These are phyloP conservation scores for Sycophaga agraensis DNA, from an alignment of 1,140 invertebrate species.

Conservation along the genomic window DNA sequence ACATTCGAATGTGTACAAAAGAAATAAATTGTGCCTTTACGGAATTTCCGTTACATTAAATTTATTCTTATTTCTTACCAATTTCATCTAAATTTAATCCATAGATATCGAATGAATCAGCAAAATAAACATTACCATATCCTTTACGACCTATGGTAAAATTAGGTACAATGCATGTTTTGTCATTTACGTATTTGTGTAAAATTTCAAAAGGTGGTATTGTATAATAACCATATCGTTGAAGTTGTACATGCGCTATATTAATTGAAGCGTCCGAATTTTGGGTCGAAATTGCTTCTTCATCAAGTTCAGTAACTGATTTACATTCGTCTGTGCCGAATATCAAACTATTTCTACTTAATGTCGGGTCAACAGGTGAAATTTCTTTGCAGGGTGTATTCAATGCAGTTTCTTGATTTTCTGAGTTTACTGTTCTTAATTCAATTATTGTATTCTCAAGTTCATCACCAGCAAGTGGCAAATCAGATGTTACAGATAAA, in stretches of 20 bases:
- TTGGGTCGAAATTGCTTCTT: conserved; percentile 31
- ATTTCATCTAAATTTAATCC: conserved; percentile 83
- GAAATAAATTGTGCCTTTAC: no score
- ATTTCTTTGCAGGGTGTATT: not conserved
- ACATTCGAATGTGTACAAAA: no score
- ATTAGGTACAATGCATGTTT: conserved; percentile 81
- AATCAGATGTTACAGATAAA: not conserved
- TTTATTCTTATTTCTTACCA: conserved; percentile 34
- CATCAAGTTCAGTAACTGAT: not conserved
- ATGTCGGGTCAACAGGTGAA: not conserved
- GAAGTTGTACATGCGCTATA: conserved; percentile 63
- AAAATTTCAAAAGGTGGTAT: conserved; percentile 70
- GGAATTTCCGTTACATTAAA: conserved; percentile 54
- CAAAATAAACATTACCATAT: conserved; percentile 91
- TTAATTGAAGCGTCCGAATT: conserved; percentile 52
- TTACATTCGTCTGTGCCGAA: conserved; percentile 32
- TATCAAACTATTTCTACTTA: conserved; percentile 29
- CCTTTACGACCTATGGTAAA: conserved; percentile 87
- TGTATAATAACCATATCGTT: conserved; percentile 77
- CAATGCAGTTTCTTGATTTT: not conserved
- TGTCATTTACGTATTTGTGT: conserved; percentile 60
- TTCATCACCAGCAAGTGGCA: conserved; percentile 13
- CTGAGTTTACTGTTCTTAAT: conserved; percentile 31
- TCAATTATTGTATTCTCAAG: conserved; percentile 40
- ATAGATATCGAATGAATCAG: conserved; percentile 83